These are phyloP conservation scores for Varanus salvator DNA, from an alignment of 2,113 vertebrate genomes.

Conservation along the genomic window DNA sequence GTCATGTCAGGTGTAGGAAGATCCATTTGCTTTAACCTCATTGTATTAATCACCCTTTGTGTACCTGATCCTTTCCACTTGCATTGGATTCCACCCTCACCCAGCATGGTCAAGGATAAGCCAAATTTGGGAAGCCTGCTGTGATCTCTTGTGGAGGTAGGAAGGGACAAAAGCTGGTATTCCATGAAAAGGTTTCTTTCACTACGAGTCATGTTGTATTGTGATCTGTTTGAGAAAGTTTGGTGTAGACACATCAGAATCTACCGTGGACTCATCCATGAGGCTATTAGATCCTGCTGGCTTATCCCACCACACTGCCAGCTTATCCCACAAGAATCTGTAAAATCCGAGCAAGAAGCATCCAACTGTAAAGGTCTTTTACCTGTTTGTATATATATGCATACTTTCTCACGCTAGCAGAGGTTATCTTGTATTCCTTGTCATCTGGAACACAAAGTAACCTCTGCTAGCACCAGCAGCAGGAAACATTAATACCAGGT, in stretches of 20 bases:
- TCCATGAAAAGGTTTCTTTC: background rate
- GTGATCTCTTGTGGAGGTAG: background rate
- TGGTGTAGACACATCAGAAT: background rate
- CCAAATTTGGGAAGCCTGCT: background rate
- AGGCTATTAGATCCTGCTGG: background rate
- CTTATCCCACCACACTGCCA: too few relatives aligned
- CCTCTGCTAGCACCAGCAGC: background rate
- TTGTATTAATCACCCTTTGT: background rate
- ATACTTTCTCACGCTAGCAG: background rate
- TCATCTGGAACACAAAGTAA: background rate
- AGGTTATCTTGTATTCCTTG: background rate
- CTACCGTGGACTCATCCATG: background rate
- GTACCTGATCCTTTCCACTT: background rate
- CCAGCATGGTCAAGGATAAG: background rate
- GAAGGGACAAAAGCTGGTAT: background rate
- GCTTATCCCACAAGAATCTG: too few relatives aligned
- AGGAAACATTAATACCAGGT: background rate
- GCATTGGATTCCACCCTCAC: background rate
- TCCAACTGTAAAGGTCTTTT: background rate
- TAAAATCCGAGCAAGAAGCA: background rate
- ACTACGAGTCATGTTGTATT: background rate
- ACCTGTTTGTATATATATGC: background rate
- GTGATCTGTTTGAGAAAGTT: background rate
- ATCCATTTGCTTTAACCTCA: background rate
- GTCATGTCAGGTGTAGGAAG: background rate